Base-by-base conservation (phyloP, 2,113 vertebrate genomes). In the Trogon melanurus region DNA sequence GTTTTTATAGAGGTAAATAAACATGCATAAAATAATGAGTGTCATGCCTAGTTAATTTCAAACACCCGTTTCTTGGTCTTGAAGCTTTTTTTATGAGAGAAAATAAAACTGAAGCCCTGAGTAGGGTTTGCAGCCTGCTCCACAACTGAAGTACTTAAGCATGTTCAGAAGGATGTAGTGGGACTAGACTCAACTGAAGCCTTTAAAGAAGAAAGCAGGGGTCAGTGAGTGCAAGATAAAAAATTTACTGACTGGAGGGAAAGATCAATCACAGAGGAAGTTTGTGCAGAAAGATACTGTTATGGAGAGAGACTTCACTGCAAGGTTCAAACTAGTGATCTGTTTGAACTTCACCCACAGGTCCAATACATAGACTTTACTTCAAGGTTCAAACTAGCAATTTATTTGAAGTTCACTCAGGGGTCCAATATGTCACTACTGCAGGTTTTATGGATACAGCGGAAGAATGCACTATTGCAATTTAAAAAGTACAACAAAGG, bases 11-110 rank as follows among this genome's bases (percentile, higher is more conserved):
- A 92, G 41, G 13, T 7, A 64, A 64, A 20, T 16, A 79, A 74
- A 50, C 19, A 7, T 1, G 1, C 3, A 1, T 38, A 86, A 92
- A 64, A 20, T 47, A 58, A 60, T 11, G 9, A 83, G 9, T 62
- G 27, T 32, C 1, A 0, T 0, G 1, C 38, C 13, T 74, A 1
- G 1, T 51, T 79, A 26, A 17, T 36, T 79, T 94, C 72, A 69
- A 74, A 60, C n/a, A 32, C 13, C 12, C 4, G 15, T 79, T 89
- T 85, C 45, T 72, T 75, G 50, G 15, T 78, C 29, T 54, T 73
- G 26, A 16, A 74, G 25, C 12, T 16, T 90, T 86, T 86, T 91
- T 67, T 48, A 64, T 51, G 45, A 84, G 23, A 56, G 27, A 51
- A 92, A 78, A 50, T 83, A 29, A 86, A 89, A 84, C 11, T 17